phyloP scores from a whole-genome alignment of 2,797 vertebrate species.

The Megaceryle alcyon region DNA sequence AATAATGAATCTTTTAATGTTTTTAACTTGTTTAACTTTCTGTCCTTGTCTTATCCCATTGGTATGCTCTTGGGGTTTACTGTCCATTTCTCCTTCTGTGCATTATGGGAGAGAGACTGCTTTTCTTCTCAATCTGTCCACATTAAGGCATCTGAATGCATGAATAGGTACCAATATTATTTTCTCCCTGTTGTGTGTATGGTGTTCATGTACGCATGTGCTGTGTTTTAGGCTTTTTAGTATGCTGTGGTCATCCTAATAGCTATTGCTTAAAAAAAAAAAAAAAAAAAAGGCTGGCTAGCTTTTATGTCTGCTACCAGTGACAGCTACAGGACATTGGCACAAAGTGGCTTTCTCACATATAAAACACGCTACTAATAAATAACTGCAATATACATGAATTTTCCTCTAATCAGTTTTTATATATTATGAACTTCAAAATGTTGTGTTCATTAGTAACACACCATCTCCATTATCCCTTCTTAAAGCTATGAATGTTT shows the following conservation, averaged over 20 bases:
- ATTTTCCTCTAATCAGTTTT: not conserved
- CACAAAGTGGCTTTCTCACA: not conserved
- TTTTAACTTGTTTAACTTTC: slow-evolving; percentile 77
- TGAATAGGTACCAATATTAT: slow-evolving; percentile 85
- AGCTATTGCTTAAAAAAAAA: slow-evolving; percentile 10
- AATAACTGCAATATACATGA: not conserved
- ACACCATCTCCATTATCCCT: not conserved
- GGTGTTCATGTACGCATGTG: not conserved
- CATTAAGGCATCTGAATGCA: slow-evolving; percentile 84
- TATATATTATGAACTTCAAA: not conserved
- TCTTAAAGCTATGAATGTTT: not conserved
- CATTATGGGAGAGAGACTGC: slow-evolving; percentile 83
- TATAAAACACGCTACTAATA: slow-evolving; percentile 11
- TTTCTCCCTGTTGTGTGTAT: slow-evolving; percentile 54
- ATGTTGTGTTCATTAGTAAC: not conserved
- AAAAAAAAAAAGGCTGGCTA: not conserved
- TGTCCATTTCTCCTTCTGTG: slow-evolving; percentile 78
- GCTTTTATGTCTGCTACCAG: not conserved
- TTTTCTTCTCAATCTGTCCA: slow-evolving; percentile 80
- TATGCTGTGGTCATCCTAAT: slow-evolving; percentile 52
- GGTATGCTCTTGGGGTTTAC: slow-evolving; percentile 78
- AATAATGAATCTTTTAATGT: not conserved
- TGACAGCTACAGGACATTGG: not conserved
- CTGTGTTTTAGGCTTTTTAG: slow-evolving; percentile 48
- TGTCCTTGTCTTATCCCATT: slow-evolving; percentile 83